These are phyloP conservation scores for Lipophrys pholis DNA, from an alignment of 2,113 vertebrate genomes.

Conservation along the genomic window DNA sequence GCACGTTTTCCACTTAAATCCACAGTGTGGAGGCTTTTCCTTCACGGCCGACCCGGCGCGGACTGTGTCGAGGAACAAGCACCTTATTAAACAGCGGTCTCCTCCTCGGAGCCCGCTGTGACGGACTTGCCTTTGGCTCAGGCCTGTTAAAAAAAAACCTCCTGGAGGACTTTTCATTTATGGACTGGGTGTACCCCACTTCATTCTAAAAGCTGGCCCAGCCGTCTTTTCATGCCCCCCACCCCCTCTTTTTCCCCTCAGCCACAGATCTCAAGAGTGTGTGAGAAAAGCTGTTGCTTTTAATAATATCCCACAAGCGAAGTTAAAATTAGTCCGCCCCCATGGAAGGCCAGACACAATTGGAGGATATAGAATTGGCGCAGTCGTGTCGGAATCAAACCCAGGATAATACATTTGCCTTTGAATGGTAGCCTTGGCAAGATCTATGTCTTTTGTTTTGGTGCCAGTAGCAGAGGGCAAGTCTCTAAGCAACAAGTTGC, in stretches of 20 bases:
- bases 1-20: too few species aligned
- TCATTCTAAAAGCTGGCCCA: slow-evolving; percentile 41
- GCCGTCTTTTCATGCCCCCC: slow-evolving; percentile 21
- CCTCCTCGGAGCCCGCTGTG: slow-evolving; percentile 23
- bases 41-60: neutral
- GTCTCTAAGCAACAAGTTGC: slow-evolving; percentile 48
- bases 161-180: slow-evolving; percentile 64
- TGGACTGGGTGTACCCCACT: slow-evolving; percentile 65
- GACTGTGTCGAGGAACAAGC: slow-evolving; percentile 45
- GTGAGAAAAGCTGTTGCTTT: slow-evolving; percentile 61
- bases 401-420: slow-evolving; percentile 42
- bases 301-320: slow-evolving; percentile 56
- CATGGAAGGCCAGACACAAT: slow-evolving; percentile 68
- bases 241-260: slow-evolving; percentile 5
- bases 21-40: too few species aligned
- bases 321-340: slow-evolving; percentile 66
- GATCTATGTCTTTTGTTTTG: slow-evolving; percentile 55
- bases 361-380: slow-evolving; percentile 70
- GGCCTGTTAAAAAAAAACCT: slow-evolving; percentile 48
- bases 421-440: slow-evolving; percentile 68
- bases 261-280: slow-evolving; percentile 28
- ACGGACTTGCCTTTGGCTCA: slow-evolving; percentile 46
- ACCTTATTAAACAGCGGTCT: slow-evolving; percentile 53
- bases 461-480: slow-evolving; percentile 42
- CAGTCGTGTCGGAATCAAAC: slow-evolving; percentile 58